Conservation (phyloP, 2,113 vertebrate genomes). For the Calyptommatus sinebrachiatus region DNA sequence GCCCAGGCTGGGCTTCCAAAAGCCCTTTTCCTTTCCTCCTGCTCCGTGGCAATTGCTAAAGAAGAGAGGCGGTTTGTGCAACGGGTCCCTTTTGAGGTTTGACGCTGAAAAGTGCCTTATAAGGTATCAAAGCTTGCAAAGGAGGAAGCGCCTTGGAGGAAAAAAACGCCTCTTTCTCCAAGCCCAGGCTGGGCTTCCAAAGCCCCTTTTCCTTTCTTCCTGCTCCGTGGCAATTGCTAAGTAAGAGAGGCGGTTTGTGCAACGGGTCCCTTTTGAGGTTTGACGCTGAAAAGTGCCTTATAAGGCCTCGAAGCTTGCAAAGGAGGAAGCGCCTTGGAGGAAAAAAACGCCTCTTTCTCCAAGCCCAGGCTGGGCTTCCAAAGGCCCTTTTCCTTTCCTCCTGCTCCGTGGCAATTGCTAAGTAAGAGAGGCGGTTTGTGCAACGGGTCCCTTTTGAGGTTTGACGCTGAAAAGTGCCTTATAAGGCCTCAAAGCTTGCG, state of each 20-base stretch:
- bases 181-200: fast-evolving
- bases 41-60: conserved; percentile 32
- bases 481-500: conserved; percentile 88
- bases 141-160: conserved; percentile 90
- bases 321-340: conserved; percentile 91
- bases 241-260: conserved; percentile 54
- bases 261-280: conserved; percentile 65
- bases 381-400: background rate
- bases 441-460: conserved; percentile 62
- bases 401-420: conserved; percentile 23
- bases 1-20: fast-evolving
- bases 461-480: conserved; percentile 83
- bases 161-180: conserved; percentile 48
- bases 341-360: conserved; percentile 56
- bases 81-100: conserved; percentile 66
- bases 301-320: conserved; percentile 88
- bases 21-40: conserved; percentile 3
- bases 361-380: fast-evolving
- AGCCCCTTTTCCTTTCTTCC: background rate
- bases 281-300: conserved; percentile 85
- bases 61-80: conserved; percentile 52
- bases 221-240: conserved; percentile 27
- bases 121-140: conserved; percentile 88
- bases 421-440: conserved; percentile 55
- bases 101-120: conserved; percentile 86